A percentile compares a stretch with the other conserved stretches of the same genome.
Evolutionary conservation across 1,140 invertebrate species (phyloP).

Genomic region (Andricus grossulariae): DNA sequence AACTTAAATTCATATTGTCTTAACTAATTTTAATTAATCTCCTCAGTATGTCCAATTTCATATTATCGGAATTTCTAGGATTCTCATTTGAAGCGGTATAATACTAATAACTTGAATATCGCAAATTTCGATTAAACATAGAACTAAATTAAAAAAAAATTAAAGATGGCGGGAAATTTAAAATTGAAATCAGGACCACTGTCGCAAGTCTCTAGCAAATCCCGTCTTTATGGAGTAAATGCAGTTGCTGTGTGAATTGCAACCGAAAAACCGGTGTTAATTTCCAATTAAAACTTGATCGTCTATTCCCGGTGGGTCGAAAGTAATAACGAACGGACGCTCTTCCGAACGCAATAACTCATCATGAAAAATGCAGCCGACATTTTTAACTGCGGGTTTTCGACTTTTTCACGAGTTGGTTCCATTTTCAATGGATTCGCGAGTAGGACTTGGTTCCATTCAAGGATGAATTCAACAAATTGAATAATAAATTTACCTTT

Average conservation of each 20-base stretch:
- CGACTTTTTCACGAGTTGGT: constrained; percentile 8
- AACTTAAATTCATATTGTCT: too few species aligned
- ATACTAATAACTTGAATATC: too few species aligned
- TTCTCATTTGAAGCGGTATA: too few species aligned
- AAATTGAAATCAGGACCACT: too few species aligned
- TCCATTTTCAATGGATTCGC: constrained; percentile 4
- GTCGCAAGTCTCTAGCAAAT: too few species aligned
- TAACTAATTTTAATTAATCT: too few species aligned
- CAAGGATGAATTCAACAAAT: background rate
- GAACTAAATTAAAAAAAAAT: too few species aligned
- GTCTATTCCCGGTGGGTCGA: constrained; percentile 13
- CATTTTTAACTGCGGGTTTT: constrained; percentile 22
- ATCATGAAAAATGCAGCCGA: constrained; percentile 22
- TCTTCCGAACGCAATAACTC: constrained; percentile 24
- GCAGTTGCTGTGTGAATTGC: constrained; percentile 18
- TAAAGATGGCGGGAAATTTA: constrained; percentile 8
- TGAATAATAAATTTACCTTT: background rate
- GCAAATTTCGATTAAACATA: too few species aligned
- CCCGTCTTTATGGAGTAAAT: constrained; percentile 5
- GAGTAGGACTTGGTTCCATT: background rate
- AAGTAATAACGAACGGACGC: constrained; percentile 26
- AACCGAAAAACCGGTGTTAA: constrained; percentile 21
- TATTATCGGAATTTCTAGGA: too few species aligned
- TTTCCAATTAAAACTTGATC: constrained; percentile 20
- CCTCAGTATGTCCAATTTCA: too few species aligned